A percentile compares a stretch with the other conserved stretches of the same genome.
These are phyloP conservation scores for Porphyrio hochstetteri DNA, from an alignment of 2,113 vertebrate genomes.

Conservation along the genomic window DNA sequence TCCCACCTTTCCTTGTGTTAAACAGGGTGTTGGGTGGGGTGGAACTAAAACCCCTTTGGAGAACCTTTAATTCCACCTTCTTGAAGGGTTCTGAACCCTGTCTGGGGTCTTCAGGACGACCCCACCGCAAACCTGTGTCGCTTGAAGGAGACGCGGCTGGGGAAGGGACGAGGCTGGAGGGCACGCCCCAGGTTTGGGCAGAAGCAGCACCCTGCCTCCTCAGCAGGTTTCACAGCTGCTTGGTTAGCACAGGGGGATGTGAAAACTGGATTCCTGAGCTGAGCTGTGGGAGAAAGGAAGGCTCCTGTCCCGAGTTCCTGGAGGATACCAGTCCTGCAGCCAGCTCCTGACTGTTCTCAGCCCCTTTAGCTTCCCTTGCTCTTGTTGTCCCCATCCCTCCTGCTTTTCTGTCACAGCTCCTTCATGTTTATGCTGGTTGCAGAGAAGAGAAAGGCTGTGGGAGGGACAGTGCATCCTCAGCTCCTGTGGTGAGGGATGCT, in stretches of 20 bases:
- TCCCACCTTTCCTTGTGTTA: not conserved
- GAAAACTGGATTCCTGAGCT: not conserved
- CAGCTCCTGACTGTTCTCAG: not conserved
- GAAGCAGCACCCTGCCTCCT: not conserved
- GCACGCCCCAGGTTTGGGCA: not conserved
- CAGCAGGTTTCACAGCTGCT: not conserved
- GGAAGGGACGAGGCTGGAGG: not conserved
- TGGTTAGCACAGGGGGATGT: not conserved
- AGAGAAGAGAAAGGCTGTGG: not conserved
- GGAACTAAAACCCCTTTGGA: not conserved
- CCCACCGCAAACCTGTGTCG: not conserved
- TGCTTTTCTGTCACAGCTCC: not conserved
- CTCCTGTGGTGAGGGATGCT: not conserved
- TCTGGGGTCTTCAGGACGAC: not conserved
- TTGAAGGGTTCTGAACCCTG: rapidly evolving
- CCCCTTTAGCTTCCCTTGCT: not conserved
- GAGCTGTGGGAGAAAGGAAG: not conserved
- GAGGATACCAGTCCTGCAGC: not conserved
- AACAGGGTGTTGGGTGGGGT: too few species aligned
- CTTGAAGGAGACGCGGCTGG: not conserved
- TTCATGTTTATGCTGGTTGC: not conserved
- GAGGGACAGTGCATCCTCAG: rapidly evolving
- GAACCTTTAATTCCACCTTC: not conserved
- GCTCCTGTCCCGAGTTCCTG: not conserved
- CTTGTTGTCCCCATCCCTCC: not conserved